Evolutionary conservation across 2,888 invertebrate genomes (phyloP), one percentile per base, ranked within the genome.

Genomic region (Actias luna): DNA sequence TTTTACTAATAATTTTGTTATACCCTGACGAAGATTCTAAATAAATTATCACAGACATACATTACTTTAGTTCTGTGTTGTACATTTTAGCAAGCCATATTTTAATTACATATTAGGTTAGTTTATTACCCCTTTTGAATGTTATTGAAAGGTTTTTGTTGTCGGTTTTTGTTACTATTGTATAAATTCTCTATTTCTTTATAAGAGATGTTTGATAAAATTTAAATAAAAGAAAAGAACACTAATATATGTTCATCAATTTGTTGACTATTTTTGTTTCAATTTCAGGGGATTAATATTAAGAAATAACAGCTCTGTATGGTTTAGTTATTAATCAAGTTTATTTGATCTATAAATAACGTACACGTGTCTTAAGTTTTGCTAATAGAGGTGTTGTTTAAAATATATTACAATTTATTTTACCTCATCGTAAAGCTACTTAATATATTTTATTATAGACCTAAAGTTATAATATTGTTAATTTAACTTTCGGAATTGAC

Each of bases 261-360:
- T n/a, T 16, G 22, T 27, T 33, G 69, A 73, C 73, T 80, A 14
- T 87, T 84, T 81, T 76, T 77, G 73, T 84, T 85, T 87, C 83
- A 85, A 88, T 87, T 86, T 82, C 65, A 60, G 74, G 80, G 79
- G 79, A 78, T 78, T 77, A 80, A 85, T 78, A 85, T 88, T 86
- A 80, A 84, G 77, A 89, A 90, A 91, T 91, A 91, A 88, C 87
- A 77, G 84, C 80, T 73, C 76, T 75, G 79, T 78, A 88, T 78
- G 80, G 81, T 85, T 90, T 92, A 89, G 91, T 92, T 90, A 92
- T 33, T 33, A 90, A n/a, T n/a, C n/a, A n/a, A n/a, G 80, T 88
- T 89, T 86, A 90, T 89, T 90, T 85, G 85, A 90, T 88, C 82
- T 77, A 76, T 66, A n/a, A n/a, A 75, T 76, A 79, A 87, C 87